These are phyloP conservation scores for Xiphophorus couchianus DNA, from an alignment of 2,113 vertebrate species.

Conservation along the genomic window DNA sequence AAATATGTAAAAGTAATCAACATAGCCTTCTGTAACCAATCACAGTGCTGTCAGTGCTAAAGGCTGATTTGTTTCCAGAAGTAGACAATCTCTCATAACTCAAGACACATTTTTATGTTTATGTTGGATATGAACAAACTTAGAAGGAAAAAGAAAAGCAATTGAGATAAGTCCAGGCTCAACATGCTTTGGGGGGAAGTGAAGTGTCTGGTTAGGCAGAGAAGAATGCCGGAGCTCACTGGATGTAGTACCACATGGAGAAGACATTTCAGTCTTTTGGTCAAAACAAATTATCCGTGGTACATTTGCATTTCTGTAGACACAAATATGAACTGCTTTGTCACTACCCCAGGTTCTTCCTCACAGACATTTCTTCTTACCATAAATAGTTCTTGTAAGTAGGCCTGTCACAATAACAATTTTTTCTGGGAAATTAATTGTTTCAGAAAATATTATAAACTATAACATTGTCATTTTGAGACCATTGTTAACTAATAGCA, in stretches of 20 bases:
- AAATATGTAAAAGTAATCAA: conserved; percentile 26
- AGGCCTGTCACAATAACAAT: too few species aligned
- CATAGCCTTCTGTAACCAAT: conserved; percentile 26
- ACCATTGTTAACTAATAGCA: too few species aligned
- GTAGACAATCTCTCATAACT: background rate
- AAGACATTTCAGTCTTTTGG: background rate
- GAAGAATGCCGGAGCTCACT: conserved; percentile 4
- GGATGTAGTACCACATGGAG: background rate
- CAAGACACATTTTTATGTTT: background rate
- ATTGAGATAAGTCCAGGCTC: conserved; percentile 34
- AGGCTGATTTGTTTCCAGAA: background rate
- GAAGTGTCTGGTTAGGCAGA: background rate
- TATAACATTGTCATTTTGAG: too few species aligned
- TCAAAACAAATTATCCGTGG: background rate
- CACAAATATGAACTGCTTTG: conserved; percentile 16
- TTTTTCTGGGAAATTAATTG: too few species aligned
- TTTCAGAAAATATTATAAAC: too few species aligned
- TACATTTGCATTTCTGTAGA: conserved; percentile 12
- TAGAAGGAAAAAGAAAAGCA: conserved; percentile 14
- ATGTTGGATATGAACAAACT: background rate
- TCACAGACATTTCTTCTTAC: background rate
- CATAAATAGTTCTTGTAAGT: background rate
- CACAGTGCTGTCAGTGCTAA: conserved; percentile 21
- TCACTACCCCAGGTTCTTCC: conserved; percentile 2
- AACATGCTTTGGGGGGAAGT: conserved; percentile 4